Conservation (phyloP, 1,140 invertebrate species). For the Drosophila sucinea region DNA sequence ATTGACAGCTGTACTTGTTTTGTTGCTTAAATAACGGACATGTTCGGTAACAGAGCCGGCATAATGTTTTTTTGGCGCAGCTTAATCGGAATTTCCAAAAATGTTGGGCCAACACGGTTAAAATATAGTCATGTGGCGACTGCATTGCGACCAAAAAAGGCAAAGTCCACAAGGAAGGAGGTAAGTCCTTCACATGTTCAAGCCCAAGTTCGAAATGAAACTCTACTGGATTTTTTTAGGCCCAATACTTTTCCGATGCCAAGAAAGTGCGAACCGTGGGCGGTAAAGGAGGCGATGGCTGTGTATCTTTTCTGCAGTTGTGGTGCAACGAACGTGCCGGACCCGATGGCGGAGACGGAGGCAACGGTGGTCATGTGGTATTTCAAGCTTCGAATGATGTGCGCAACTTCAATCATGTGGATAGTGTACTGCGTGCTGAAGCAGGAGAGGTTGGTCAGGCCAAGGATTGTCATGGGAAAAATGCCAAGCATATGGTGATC, state of each 20-base stretch:
- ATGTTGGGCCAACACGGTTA: not conserved
- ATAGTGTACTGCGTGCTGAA: slow-evolving; percentile 85
- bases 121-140: slow-evolving; percentile 60
- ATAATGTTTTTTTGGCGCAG: slow-evolving; percentile 20
- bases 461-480: slow-evolving; percentile 94
- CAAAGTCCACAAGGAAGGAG: slow-evolving; percentile 70
- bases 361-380: slow-evolving; percentile 98
- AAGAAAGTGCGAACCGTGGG: slow-evolving; percentile 87
- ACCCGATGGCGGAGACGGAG: slow-evolving; percentile 98
- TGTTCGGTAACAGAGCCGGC: slow-evolving; percentile 22
- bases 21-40: slow-evolving; percentile 27
- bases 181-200: slow-evolving; percentile 30
- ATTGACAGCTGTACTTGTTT: not conserved
- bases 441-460: slow-evolving; percentile 89
- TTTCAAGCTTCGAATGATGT: slow-evolving; percentile 89
- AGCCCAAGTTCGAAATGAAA: slow-evolving; percentile 41
- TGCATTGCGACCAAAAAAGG: slow-evolving; percentile 68
- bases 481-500: slow-evolving; percentile 90
- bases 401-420: slow-evolving; percentile 90
- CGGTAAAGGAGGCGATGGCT: slow-evolving; percentile 96
- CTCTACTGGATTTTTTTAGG: slow-evolving; percentile 62
- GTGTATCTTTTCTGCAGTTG: slow-evolving; percentile 91
- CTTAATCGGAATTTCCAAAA: slow-evolving; percentile 21
- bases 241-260: slow-evolving; percentile 88
- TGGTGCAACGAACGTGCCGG: slow-evolving; percentile 94